phyloP scores from a whole-genome alignment of 2,113 vertebrate genomes.

The Dascyllus trimaculatus region DNA sequence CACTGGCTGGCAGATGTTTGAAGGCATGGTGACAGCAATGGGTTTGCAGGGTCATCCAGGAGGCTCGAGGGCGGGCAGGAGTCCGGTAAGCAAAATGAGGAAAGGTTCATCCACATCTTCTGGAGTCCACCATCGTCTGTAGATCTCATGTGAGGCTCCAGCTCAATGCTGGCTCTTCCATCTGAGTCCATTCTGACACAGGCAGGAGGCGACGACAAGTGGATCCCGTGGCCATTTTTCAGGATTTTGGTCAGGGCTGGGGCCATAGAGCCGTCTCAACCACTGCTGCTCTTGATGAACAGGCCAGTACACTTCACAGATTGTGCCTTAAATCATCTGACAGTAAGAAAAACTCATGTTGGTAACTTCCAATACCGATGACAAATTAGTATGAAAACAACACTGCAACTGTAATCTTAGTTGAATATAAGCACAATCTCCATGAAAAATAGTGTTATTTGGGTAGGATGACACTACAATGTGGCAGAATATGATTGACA shows the following conservation, averaged over 20 bases:
- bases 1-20: conserved; percentile 81
- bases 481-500: background rate
- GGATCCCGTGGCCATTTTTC: conserved; percentile 88
- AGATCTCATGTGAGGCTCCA: conserved; percentile 84
- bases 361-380: background rate
- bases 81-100: conserved; percentile 82
- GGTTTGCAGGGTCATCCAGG: conserved; percentile 78
- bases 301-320: conserved; percentile 10
- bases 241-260: conserved; percentile 90
- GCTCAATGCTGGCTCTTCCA: conserved; percentile 82
- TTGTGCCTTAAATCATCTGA: conserved; percentile 21
- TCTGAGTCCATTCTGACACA: conserved; percentile 86
- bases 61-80: conserved; percentile 77
- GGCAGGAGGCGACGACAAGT: conserved; percentile 87
- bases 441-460: too few relatives aligned
- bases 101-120: conserved; percentile 86
- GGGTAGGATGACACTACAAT: background rate
- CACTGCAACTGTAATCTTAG: too few relatives aligned
- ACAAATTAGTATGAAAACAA: background rate
- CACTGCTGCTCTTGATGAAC: background rate
- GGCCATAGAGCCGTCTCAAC: conserved; percentile 83
- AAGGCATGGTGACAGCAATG: conserved; percentile 72
- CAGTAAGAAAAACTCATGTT: background rate
- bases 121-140: conserved; percentile 83
- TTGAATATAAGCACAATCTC: too few relatives aligned